These are phyloP conservation scores for Zaprionus ghesquierei DNA, from an alignment of 1,140 invertebrate genomes.

Conservation along the genomic window DNA sequence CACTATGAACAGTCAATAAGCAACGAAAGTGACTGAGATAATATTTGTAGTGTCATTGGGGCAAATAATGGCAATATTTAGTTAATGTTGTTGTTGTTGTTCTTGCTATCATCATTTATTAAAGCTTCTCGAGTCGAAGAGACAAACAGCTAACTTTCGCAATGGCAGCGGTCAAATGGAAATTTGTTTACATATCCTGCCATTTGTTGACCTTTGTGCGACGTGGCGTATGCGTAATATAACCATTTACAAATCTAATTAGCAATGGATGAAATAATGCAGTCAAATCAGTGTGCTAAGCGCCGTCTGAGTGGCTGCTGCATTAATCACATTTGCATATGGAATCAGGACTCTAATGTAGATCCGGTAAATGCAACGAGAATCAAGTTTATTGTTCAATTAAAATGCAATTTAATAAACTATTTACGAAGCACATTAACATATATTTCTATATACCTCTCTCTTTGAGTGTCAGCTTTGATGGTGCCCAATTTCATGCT, in stretches of 20 bases:
- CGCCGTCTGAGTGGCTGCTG: background rate
- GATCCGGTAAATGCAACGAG: background rate
- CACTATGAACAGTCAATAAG: background rate
- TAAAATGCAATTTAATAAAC: background rate
- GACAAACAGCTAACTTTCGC: background rate
- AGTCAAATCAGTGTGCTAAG: background rate
- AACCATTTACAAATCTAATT: slow-evolving; percentile 8
- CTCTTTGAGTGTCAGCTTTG: slow-evolving; percentile 14
- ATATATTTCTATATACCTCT: background rate
- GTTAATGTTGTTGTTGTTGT: too few relatives aligned
- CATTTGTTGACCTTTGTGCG: background rate
- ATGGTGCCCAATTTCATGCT: slow-evolving; percentile 10
- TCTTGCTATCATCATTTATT: background rate
- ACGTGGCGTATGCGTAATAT: slow-evolving; percentile 11
- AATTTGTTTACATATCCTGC: slow-evolving; percentile 5
- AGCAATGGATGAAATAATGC: background rate
- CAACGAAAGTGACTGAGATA: background rate
- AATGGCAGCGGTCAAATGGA: background rate
- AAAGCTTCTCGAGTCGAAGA: background rate
- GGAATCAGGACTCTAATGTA: background rate
- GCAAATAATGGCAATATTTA: background rate
- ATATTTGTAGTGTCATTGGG: background rate
- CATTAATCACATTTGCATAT: background rate
- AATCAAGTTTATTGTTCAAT: background rate
- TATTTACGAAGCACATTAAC: background rate